Percentiles rank a stretch among this genome's conserved stretches.
Conservation (phyloP, 2,888 invertebrate genomes). For the Acanthoscelides obtectus region DNA sequence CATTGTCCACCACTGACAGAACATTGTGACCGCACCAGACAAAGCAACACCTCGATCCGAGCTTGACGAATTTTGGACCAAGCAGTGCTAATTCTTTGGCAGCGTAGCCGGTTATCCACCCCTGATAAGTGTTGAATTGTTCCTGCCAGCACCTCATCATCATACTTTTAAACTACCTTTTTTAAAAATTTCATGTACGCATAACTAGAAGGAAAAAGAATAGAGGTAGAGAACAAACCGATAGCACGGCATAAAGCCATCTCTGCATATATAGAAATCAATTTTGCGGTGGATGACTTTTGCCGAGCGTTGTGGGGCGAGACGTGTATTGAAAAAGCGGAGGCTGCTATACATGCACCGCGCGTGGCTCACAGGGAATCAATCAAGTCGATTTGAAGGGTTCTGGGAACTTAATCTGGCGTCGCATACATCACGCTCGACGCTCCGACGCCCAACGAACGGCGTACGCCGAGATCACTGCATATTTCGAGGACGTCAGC, state of each 20-base stretch:
- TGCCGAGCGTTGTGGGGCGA: neutral
- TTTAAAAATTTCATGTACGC: no score
- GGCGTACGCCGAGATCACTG: neutral
- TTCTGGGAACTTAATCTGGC: slow-evolving; percentile 16
- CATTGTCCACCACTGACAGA: no score
- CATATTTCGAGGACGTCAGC: neutral
- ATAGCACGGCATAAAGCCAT: neutral
- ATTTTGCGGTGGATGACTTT: neutral
- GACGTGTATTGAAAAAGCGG: slow-evolving; percentile 7
- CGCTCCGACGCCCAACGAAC: neutral
- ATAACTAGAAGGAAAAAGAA: no score
- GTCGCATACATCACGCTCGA: neutral
- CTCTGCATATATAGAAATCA: neutral
- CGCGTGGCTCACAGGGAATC: slow-evolving; percentile 35
- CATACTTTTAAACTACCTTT: no score
- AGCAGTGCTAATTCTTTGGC: no score
- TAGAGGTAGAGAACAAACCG: neutral
- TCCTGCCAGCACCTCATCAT: no score
- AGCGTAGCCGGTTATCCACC: no score
- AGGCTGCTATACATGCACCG: slow-evolving; percentile 32
- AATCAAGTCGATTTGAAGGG: slow-evolving; percentile 38
- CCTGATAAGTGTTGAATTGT: no score
- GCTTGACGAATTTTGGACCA: no score
- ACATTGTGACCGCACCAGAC: no score
- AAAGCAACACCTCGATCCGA: no score